Conservation (phyloP, 2,797 vertebrate species). For the Amphiprion clarkii region DNA sequence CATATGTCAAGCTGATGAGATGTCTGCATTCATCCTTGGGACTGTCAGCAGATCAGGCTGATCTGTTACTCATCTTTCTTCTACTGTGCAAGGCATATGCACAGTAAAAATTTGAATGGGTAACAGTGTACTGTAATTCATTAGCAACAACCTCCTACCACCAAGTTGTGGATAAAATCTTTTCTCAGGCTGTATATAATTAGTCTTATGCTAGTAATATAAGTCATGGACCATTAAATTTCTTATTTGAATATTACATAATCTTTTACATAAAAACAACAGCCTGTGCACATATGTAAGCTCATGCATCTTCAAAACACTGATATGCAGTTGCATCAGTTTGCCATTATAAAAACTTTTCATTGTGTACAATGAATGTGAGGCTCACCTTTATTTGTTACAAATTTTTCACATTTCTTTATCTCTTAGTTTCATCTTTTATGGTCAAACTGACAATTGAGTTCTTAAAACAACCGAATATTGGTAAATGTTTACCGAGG, state of each 20-base stretch:
- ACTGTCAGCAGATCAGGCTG: background rate
- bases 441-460: background rate
- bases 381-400: background rate
- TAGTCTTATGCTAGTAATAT: too few species aligned
- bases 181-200: too few species aligned
- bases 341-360: too few species aligned
- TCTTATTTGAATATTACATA: too few species aligned
- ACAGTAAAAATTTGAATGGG: background rate
- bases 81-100: background rate
- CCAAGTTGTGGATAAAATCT: too few species aligned
- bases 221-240: too few species aligned
- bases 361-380: background rate
- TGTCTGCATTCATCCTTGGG: background rate
- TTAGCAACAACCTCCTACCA: too few species aligned
- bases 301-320: too few species aligned
- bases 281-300: too few species aligned
- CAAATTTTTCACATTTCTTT: background rate
- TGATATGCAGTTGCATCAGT: too few species aligned
- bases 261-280: too few species aligned
- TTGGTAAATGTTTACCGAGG: too few species aligned
- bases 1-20: background rate
- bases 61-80: background rate
- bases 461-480: background rate
- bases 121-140: background rate
- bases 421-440: background rate